Percentiles rank a stretch among this genome's conserved stretches.
Evolutionary conservation across 2,113 vertebrate genomes (phyloP).

Genomic region (Aramus guarauna): DNA sequence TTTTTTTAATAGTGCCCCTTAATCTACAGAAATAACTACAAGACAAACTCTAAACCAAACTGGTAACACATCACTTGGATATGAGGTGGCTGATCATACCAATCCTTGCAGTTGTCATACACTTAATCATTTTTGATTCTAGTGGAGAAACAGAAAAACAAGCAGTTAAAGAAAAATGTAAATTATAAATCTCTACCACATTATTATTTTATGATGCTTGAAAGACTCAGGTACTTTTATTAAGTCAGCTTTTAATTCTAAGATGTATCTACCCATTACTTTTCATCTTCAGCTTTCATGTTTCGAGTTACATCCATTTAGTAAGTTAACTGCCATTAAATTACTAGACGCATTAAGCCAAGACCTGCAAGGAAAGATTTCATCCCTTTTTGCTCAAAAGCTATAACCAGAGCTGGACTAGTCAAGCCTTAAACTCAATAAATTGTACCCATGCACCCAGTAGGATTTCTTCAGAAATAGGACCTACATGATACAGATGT

Average conservation of each 20-base stretch:
- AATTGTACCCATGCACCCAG: not conserved
- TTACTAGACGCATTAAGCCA: not conserved
- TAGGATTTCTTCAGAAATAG: not conserved
- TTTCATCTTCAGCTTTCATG: not conserved
- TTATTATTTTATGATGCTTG: not conserved
- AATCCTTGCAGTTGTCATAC: not conserved
- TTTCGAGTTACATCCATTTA: not conserved
- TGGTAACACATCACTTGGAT: accelerated
- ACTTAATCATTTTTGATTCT: not conserved
- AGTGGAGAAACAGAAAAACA: not conserved
- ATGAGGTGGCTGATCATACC: not conserved
- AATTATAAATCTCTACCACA: not conserved
- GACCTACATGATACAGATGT: not conserved
- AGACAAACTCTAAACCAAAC: not conserved
- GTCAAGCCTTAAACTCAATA: not conserved
- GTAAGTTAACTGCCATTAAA: not conserved
- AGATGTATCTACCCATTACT: not conserved
- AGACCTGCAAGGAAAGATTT: not conserved
- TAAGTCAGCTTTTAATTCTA: not conserved
- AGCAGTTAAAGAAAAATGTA: not conserved
- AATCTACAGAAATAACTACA: not conserved
- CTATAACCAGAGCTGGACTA: not conserved
- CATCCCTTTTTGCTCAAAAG: not conserved
- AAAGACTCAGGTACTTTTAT: not conserved
- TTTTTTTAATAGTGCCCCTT: not conserved